Percentiles rank a stretch among this genome's conserved stretches.
Conservation (phyloP, 2,888 invertebrate genomes). For the Perdita meconis region DNA sequence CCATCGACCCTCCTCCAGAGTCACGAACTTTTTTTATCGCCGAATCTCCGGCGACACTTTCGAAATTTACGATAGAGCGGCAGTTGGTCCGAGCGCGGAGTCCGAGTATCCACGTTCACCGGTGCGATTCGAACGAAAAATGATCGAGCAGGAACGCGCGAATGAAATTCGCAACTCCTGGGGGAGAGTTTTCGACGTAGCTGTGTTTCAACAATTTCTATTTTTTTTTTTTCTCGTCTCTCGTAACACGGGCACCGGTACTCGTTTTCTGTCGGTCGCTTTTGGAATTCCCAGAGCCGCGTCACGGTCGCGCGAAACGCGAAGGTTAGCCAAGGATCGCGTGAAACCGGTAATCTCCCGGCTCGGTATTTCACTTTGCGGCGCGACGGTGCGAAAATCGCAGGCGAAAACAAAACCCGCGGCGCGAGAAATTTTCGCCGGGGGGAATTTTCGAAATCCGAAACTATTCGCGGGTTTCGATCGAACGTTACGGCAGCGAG, state of each 20-base stretch:
- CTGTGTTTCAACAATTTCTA: conserved; percentile 7
- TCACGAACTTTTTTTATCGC: conserved; percentile 8
- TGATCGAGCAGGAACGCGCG: not conserved
- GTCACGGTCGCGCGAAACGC: not conserved
- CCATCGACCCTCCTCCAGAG: not conserved
- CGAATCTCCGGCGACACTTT: not conserved
- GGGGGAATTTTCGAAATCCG: not conserved
- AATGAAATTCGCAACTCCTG: conserved; percentile 31
- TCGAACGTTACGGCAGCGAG: conserved; percentile 1
- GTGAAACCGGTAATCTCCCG: conserved; percentile 37
- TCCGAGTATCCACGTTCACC: not conserved
- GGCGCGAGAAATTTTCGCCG: not conserved
- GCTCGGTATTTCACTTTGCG: conserved; percentile 35
- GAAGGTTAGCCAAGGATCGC: conserved; percentile 29
- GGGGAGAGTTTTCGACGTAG: not conserved
- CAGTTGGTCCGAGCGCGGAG: not conserved
- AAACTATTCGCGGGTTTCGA: not conserved
- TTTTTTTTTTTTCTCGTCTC: not conserved
- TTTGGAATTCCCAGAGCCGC: conserved; percentile 45
- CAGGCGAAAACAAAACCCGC: conserved; percentile 11
- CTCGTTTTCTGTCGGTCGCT: conserved; percentile 27
- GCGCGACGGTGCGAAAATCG: conserved; percentile 9
- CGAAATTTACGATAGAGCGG: not conserved
- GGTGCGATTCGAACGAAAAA: not conserved
- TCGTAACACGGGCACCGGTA: conserved; percentile 21